A percentile compares a stretch with the other conserved stretches of the same genome.
Conservation (phyloP, 2,113 vertebrate species). For the Sinocyclocheilus rhinocerous region DNA sequence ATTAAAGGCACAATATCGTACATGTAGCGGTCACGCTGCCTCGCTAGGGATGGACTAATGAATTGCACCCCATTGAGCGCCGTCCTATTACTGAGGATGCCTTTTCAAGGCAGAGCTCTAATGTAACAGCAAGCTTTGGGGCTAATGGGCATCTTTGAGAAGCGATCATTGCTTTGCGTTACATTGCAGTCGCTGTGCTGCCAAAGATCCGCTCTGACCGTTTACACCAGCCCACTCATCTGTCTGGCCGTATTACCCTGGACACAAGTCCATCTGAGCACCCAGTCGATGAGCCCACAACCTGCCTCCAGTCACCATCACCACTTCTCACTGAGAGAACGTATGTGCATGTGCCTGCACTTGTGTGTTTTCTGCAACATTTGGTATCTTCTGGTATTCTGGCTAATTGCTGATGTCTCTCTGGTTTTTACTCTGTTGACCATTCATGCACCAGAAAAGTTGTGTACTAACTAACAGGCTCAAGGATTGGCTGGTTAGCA, state of each 20-base stretch:
- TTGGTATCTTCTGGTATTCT: not conserved
- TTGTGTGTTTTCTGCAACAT: not conserved
- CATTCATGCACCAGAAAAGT: not conserved
- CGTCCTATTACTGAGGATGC: conserved; percentile 37
- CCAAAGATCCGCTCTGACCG: conserved; percentile 67
- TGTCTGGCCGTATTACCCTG: conserved; percentile 64
- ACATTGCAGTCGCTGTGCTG: conserved; percentile 51
- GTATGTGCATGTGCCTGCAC: not conserved
- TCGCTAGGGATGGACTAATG: conserved; percentile 44
- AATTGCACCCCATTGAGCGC: conserved; percentile 49
- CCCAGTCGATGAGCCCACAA: conserved; percentile 16
- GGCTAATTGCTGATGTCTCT: conserved; percentile 1
- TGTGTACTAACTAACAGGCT: not conserved
- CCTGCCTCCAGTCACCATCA: conserved; percentile 40
- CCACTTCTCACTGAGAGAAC: conserved; percentile 7
- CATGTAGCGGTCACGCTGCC: conserved; percentile 21
- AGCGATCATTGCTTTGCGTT: conserved; percentile 31
- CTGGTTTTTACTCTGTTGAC: not conserved
- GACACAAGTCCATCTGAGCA: conserved; percentile 61
- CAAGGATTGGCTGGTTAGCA: not conserved
- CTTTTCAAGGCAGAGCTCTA: conserved; percentile 41
- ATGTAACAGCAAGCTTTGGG: conserved; percentile 25
- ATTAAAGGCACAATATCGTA: conserved; percentile 36
- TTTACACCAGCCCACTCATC: conserved; percentile 60
- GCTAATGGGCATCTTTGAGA: conserved; percentile 47